Conservation (phyloP, 2,113 vertebrate genomes). For the human (Homo sapiens) region GRCh38 chr13:54986001-54986500, state of each 20-base stretch:
- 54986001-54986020: neutral
- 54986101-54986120: neutral
- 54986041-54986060: neutral
- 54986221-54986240: neutral
- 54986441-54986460: neutral
- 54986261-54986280: neutral
- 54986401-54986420: neutral
- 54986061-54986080: neutral
- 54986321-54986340: neutral
- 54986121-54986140: neutral
- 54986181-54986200: neutral
- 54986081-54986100: neutral
- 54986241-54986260: neutral
- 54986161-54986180: neutral
- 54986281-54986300: neutral
- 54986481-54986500: neutral
- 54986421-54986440: neutral
- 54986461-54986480: neutral
- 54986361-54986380: neutral
- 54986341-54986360: neutral
- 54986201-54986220: neutral
- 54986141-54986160: neutral
- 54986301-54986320: neutral
- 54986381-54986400: neutral
- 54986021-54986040: neutral